Evolutionary conservation across 2,113 vertebrate species (phyloP), one percentile per base, ranked within the genome.

Genomic region (Apteryx owenii): DNA sequence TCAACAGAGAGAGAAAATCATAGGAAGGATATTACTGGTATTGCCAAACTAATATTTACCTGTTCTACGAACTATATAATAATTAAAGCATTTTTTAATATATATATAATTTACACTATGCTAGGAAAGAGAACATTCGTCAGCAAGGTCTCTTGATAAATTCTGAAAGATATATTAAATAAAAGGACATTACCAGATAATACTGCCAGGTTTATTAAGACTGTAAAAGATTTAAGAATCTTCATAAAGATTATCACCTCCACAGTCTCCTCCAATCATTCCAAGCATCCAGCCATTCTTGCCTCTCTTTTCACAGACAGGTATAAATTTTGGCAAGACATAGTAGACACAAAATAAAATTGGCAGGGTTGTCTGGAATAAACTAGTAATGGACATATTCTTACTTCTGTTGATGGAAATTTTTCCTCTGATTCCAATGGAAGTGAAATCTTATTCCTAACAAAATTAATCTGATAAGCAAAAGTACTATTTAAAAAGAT

Each of bases 111-210:
- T 73, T 40, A 40, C 23, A 78, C 4, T 54, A 15, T 14, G 5
- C 4, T 65, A 71, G 26, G n/a, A 38, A 84, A 81, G 5, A 75
- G 2, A 0, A 0, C 10, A 56, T 75, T n/a, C 28, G 51, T 10
- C 46, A 86, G 19, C 4, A 65, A 17, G 2, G 9, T 69, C 12
- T 87, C n/a, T 56, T 61, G 36, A 36, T 61, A 77, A 75, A 56
- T 51, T 61, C 38, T 51, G n/a, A 75, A 81, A 7, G 48, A 51
- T 18, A 3, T 21, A 33, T 65, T 65, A 69, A 54, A 85, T 23
- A 28, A 65, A 95, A 90, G 14, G 25, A 68, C 7, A 50, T 36
- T 51, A 60, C 0, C 5, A 89, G 56, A 81, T 17, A 42, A 38
- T 23, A 46, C 9, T 46, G 9, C 4, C 22, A 25, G 28, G 7